Evolutionary conservation across 2,113 vertebrate species (phyloP).

Genomic region (Pitta sordida): DNA sequence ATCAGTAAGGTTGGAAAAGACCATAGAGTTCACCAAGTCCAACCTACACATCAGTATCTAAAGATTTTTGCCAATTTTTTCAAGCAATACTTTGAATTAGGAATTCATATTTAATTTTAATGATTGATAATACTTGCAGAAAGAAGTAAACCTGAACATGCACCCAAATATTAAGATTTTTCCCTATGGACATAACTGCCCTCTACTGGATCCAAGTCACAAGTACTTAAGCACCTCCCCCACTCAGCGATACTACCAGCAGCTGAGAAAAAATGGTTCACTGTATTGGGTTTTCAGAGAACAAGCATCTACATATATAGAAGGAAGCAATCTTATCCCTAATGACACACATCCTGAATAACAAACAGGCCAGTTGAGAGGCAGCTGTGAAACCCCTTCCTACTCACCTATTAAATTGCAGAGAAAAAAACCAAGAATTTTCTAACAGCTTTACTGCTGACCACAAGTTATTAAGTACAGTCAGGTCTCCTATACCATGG

Average conservation of each 20-base stretch:
- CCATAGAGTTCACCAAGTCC: too few species aligned
- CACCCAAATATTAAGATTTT: background rate
- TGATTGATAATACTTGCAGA: background rate
- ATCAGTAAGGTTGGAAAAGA: too few species aligned
- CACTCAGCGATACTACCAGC: background rate
- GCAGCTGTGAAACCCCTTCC: background rate
- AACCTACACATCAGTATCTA: background rate
- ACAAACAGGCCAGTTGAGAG: background rate
- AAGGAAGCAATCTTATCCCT: background rate
- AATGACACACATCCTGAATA: background rate
- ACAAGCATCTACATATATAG: background rate
- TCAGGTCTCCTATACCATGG: too few species aligned
- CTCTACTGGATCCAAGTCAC: background rate
- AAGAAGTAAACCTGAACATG: background rate
- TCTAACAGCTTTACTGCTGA: background rate
- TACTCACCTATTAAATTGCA: background rate
- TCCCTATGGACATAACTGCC: background rate
- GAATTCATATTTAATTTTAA: background rate
- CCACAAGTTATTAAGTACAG: background rate
- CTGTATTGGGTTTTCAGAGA: background rate
- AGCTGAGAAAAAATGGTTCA: background rate
- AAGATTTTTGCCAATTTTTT: background rate
- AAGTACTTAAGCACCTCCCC: background rate
- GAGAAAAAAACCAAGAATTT: background rate
- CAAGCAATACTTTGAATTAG: background rate